These are phyloP conservation scores for Drosophila imparisetae DNA, from an alignment of 2,888 invertebrate genomes.

Conservation along the genomic window DNA sequence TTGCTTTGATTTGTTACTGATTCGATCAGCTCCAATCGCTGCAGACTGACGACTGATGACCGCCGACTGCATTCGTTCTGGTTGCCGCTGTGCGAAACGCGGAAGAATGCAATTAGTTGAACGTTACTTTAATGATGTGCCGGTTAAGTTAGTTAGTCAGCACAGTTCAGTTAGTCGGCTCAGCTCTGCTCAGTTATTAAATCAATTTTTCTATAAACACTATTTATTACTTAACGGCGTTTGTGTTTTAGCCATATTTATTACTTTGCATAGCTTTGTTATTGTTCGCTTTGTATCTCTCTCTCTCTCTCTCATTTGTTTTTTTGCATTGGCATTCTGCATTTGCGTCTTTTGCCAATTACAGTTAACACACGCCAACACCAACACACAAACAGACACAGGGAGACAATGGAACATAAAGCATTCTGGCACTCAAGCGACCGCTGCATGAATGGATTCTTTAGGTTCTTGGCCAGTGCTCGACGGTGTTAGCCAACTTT, in stretches of 20 bases:
- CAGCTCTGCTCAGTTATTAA: slow-evolving; percentile 47
- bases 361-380: slow-evolving; percentile 58
- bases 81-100: slow-evolving; percentile 42
- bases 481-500: slow-evolving; percentile 61
- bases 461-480: slow-evolving; percentile 39
- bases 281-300: background rate
- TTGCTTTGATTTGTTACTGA: slow-evolving; percentile 44
- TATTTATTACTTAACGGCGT: slow-evolving; percentile 72
- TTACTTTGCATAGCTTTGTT: slow-evolving; percentile 56
- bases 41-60: background rate
- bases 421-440: slow-evolving; percentile 70
- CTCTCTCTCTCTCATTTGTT: background rate
- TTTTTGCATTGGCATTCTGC: slow-evolving; percentile 21
- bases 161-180: slow-evolving; percentile 20
- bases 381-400: background rate
- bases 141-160: slow-evolving; percentile 8
- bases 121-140: slow-evolving; percentile 60
- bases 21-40: slow-evolving; percentile 33
- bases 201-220: slow-evolving; percentile 47
- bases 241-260: slow-evolving; percentile 62
- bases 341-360: slow-evolving; percentile 60
- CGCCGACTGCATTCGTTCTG: slow-evolving; percentile 25
- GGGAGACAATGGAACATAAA: slow-evolving; percentile 71
- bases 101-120: slow-evolving; percentile 74
- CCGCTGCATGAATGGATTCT: slow-evolving; percentile 58